Evolutionary conservation across 2,888 invertebrate species (phyloP).

Genomic region (Pollenia angustigena): DNA sequence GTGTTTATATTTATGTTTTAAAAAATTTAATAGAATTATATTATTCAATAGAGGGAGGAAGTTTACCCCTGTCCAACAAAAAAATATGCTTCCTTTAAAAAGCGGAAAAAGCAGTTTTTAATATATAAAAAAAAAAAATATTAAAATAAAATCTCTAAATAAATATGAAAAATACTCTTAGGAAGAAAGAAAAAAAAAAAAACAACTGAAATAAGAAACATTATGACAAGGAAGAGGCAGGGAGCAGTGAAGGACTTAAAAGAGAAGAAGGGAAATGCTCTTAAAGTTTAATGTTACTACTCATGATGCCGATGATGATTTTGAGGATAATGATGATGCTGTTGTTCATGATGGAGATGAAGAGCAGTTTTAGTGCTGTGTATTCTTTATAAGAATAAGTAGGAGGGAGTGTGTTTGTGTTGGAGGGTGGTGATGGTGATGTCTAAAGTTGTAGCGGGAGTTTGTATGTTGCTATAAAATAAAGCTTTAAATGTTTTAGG

Average conservation of each 20-base stretch:
- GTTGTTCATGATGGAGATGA: conserved; percentile 44
- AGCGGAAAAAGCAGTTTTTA: conserved; percentile 28
- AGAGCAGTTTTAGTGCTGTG: conserved; percentile 46
- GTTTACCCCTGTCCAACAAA: neutral
- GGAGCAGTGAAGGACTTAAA: neutral
- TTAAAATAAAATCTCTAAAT: conserved; percentile 47
- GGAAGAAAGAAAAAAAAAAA: conserved; percentile 1
- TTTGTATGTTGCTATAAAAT: neutral
- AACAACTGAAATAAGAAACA: conserved; percentile 40
- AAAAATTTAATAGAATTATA: conserved; percentile 38
- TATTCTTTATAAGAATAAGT: conserved; percentile 3
- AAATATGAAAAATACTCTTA: conserved; percentile 15
- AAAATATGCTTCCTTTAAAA: neutral
- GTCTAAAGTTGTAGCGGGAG: neutral
- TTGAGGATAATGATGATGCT: conserved; percentile 24
- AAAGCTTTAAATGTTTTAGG: conserved; percentile 12
- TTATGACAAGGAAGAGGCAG: conserved; percentile 11
- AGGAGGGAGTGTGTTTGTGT: neutral
- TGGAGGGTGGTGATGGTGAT: neutral
- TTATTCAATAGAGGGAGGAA: neutral
- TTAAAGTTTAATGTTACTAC: conserved; percentile 58
- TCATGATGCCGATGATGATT: conserved; percentile 5
- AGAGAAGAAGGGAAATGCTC: conserved; percentile 41
- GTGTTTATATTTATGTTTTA: neutral
- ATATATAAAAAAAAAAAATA: conserved; percentile 38